Conservation (phyloP, 2,113 vertebrate species). For the Carollia perspicillata region DNA sequence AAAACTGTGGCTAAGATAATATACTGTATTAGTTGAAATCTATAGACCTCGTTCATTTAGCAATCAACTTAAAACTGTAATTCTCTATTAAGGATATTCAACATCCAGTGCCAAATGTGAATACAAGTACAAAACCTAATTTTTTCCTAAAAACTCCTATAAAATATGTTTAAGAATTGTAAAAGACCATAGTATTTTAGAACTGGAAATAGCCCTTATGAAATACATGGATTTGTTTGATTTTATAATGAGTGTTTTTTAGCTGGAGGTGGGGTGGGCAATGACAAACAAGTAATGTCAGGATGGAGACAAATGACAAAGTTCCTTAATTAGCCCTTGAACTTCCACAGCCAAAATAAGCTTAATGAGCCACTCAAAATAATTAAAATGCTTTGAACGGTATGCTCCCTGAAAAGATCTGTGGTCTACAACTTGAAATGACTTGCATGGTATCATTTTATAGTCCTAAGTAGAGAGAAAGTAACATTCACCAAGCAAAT, state of each 20-base stretch:
- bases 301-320: constrained; percentile 50
- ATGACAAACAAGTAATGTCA: constrained; percentile 21
- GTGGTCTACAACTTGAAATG: constrained; percentile 34
- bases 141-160: not conserved
- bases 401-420: not conserved
- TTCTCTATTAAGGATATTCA: constrained; percentile 21
- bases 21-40: not conserved
- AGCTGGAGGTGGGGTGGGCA: not conserved
- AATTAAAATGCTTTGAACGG: constrained; percentile 51
- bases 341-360: constrained; percentile 27
- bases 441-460: constrained; percentile 43
- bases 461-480: constrained; percentile 42
- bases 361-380: constrained; percentile 46
- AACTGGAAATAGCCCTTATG: not conserved
- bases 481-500: constrained; percentile 18
- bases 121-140: not conserved
- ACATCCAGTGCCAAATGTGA: not conserved
- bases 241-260: constrained; percentile 26
- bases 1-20: not conserved
- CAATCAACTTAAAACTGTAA: constrained; percentile 11
- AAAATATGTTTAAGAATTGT: constrained; percentile 8
- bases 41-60: not conserved
- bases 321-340: constrained; percentile 45
- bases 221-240: not conserved
- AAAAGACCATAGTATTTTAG: constrained; percentile 23